phyloP scores from a whole-genome alignment of 2,797 vertebrate species.

The Gobionotothen gibberifrons region DNA sequence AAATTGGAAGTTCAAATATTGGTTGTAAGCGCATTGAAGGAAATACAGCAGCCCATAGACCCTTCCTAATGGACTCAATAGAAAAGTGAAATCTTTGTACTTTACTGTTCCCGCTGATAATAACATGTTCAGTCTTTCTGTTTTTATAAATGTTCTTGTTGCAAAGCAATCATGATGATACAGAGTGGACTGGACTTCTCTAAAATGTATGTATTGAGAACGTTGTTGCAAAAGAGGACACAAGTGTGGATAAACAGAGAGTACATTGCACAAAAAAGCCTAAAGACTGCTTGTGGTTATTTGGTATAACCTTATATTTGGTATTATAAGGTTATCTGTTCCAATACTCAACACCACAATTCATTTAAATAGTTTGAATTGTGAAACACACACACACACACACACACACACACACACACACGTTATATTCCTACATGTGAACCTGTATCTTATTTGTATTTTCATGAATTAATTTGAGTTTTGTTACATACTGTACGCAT shows the following conservation, averaged over 20 bases:
- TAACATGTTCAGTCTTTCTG: constrained; percentile 26
- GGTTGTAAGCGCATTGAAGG: not conserved
- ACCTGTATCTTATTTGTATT: not conserved
- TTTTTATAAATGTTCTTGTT: constrained; percentile 46
- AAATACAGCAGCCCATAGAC: not conserved
- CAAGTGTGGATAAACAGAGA: constrained; percentile 39
- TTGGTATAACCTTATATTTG: not conserved
- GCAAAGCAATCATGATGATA: constrained; percentile 46
- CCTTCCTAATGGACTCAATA: not conserved
- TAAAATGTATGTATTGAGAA: constrained; percentile 27
- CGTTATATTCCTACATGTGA: not conserved
- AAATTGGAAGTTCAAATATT: not conserved
- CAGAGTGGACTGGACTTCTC: constrained; percentile 28
- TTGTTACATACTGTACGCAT: not conserved
- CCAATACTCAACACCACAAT: not conserved
- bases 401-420: no score
- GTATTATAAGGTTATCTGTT: not conserved
- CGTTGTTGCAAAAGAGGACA: constrained; percentile 25
- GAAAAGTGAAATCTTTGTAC: constrained; percentile 26
- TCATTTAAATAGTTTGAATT: not conserved
- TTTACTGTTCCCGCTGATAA: constrained; percentile 14
- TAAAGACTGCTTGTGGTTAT: constrained; percentile 25
- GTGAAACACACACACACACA: not conserved
- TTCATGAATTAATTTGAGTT: not conserved
- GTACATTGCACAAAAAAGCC: constrained; percentile 43